A percentile compares a stretch with the other conserved stretches of the same genome.
Conservation (phyloP, 2,888 invertebrate species). For the Conus canariensis region DNA sequence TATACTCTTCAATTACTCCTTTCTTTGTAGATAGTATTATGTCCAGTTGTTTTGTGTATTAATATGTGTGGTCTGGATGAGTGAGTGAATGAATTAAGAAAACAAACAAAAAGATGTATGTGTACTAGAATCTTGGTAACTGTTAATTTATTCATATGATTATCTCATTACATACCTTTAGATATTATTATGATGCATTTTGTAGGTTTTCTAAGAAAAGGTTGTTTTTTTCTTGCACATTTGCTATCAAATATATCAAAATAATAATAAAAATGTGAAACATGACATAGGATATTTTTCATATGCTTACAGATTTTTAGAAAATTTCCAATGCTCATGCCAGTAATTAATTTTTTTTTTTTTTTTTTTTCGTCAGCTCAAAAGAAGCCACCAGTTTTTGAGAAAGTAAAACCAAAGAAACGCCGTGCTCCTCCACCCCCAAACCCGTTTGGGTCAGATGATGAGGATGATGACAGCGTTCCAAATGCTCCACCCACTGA, state of each 20-base stretch:
- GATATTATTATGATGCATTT: no score
- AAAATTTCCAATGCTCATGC: neutral
- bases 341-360: neutral
- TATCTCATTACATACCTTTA: neutral
- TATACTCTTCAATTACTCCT: neutral
- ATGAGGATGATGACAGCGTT: conserved; percentile 54
- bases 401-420: conserved; percentile 38
- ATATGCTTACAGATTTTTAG: no score
- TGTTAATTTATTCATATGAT: neutral
- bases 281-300: no score
- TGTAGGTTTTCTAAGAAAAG: no score
- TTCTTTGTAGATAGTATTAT: neutral
- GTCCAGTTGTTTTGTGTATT: no score
- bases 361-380: neutral
- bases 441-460: conserved; percentile 68
- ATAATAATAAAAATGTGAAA: no score
- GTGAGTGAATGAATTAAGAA: no score
- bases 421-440: conserved; percentile 45
- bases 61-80: no score
- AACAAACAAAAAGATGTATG: neutral
- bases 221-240: neutral
- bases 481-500: neutral
- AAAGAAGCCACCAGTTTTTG: conserved; percentile 3
- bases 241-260: no score
- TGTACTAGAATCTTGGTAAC: neutral